A percentile compares a stretch with the other conserved stretches of the same genome.
These are phyloP conservation scores for Erinaceus europaeus DNA, from an alignment of 2,113 vertebrate genomes.

Conservation along the genomic window DNA sequence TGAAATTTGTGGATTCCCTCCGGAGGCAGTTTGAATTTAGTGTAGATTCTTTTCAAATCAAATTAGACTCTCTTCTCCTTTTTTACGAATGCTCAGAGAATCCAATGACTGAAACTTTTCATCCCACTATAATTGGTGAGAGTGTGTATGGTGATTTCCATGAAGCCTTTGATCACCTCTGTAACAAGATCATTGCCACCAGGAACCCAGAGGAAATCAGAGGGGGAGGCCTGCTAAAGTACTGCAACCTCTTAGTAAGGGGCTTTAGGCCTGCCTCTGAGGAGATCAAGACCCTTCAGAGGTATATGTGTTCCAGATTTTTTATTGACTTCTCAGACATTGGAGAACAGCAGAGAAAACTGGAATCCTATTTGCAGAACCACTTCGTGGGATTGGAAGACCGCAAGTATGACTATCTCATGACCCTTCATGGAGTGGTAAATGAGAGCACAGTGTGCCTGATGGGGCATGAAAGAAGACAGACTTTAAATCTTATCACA, in stretches of 20 bases:
- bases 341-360: slow-evolving; percentile 96
- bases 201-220: slow-evolving; percentile 98
- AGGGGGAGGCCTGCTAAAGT: slow-evolving; percentile 98
- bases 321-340: slow-evolving; percentile 99
- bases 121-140: slow-evolving; percentile 97
- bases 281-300: slow-evolving; percentile 98
- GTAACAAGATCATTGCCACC: slow-evolving; percentile 96
- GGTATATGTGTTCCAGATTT: slow-evolving; percentile 99
- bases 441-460: slow-evolving; percentile 99
- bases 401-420: slow-evolving; percentile 99
- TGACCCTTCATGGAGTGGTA: slow-evolving; percentile 97
- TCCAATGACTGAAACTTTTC: slow-evolving; percentile 96
- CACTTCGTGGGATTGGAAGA: slow-evolving; percentile 99
- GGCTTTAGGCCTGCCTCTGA: slow-evolving; percentile 94
- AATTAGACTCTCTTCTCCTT: slow-evolving; percentile 96
- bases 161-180: slow-evolving; percentile 95
- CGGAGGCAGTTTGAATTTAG: slow-evolving; percentile 99
- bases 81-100: slow-evolving; percentile 99
- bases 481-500: slow-evolving; percentile 96
- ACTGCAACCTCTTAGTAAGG: slow-evolving; percentile 98
- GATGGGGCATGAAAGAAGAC: slow-evolving; percentile 98
- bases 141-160: slow-evolving; percentile 97
- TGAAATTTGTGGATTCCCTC: slow-evolving; percentile 98
- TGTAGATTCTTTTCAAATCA: slow-evolving; percentile 99
- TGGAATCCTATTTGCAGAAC: slow-evolving; percentile 99